Base-by-base conservation (phyloP, 2,797 vertebrate species). In the Diplodus sargus region DNA sequence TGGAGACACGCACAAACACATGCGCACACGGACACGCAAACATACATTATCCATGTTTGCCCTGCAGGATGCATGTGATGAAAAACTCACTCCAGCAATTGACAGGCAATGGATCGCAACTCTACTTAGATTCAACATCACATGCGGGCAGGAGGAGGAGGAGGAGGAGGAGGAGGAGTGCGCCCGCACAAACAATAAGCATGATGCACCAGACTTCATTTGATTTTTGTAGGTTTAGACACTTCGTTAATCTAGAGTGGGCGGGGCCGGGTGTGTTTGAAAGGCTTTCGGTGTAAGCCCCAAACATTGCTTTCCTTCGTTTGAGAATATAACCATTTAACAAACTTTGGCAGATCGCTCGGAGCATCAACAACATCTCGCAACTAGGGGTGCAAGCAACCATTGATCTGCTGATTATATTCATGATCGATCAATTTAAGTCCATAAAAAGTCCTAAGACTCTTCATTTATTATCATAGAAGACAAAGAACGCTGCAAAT, bases 41-140 rank as follows among this genome's bases (percentile, higher is more conserved):
- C 86, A 89, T 85, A 81, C 72, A 93, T 91, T 89, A 90, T 87
- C 90, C 70, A 85, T 86, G 86, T 90, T 87, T 88, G 79, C 87
- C 90, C 87, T 76, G 85, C 69, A 89, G 91, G 89, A 61, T 84
- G 85, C 78, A 87, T 88, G 74, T 81, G 81, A 91, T 83, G 78
- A 83, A 78, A 82, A 76, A 78, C 49, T 73, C 71, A 28, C 76
- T 84, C 53, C 42, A 83, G 85, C 71, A 68, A 71, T 71, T 71
- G 81, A 79, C 82, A 68, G 61, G 83, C 67, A 87, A 86, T 83
- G 84, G 51, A 72, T 67, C 66, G 69, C 45, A 62, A 68, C 65
- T 63, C 76, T 72, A 59, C 67, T 39, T 47, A 67, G 34, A 83
- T 74, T 57, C 15, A 59, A 34, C 73, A 69, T 61, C 67, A 49